Percentiles rank a stretch among this genome's conserved stretches.
Evolutionary conservation across 2,888 invertebrate genomes (phyloP).

Genomic region (Nebria salina): DNA sequence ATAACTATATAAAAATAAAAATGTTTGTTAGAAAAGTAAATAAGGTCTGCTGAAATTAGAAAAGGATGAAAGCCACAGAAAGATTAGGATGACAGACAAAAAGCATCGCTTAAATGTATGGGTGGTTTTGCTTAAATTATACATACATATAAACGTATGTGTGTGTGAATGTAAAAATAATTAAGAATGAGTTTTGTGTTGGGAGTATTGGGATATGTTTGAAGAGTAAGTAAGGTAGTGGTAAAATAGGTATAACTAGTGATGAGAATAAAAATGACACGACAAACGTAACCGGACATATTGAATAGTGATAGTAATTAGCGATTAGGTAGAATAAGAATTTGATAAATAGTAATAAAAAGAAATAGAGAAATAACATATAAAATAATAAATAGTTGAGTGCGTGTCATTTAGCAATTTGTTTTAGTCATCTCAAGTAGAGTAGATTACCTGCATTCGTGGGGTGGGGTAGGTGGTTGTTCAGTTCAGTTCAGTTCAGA

Average conservation of each 20-base stretch:
- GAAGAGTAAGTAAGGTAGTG: too few relatives aligned
- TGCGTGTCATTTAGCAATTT: constrained; percentile 44
- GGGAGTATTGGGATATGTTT: too few relatives aligned
- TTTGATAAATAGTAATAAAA: constrained; percentile 16
- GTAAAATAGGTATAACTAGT: too few relatives aligned
- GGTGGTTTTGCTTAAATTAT: neutral
- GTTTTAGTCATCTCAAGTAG: constrained; percentile 42
- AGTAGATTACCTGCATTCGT: constrained; percentile 45
- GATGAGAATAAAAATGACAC: constrained; percentile 22
- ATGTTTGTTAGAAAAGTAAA: neutral
- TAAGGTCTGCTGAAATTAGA: constrained; percentile 50
- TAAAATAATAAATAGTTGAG: constrained; percentile 21
- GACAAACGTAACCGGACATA: constrained; percentile 38
- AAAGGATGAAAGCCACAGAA: constrained; percentile 61
- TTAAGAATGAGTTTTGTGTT: too few relatives aligned
- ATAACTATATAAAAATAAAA: constrained; percentile 8
- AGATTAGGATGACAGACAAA: constrained; percentile 60
- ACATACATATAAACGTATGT: neutral
- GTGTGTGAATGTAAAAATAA: neutral
- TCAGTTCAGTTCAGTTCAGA: constrained; percentile 16
- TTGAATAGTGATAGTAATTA: constrained; percentile 2
- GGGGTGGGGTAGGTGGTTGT: constrained; percentile 44
- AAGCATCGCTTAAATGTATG: constrained; percentile 49
- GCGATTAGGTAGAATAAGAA: neutral
- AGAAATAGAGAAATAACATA: neutral